Evolutionary conservation across 2,888 invertebrate species (phyloP).

Genomic region (Mantis religiosa): DNA sequence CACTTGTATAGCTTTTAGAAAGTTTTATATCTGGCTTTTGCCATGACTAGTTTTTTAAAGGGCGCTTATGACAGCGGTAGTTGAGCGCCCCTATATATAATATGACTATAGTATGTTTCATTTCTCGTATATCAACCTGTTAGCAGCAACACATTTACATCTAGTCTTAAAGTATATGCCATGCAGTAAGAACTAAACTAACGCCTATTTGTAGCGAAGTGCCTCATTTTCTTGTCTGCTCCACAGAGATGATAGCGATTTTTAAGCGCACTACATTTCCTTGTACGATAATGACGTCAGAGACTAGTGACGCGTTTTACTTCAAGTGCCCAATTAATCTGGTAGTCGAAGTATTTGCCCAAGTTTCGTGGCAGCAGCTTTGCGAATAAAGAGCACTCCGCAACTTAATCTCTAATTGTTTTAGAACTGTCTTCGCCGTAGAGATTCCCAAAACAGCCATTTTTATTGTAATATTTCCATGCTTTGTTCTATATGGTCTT

Average conservation of each 20-base stretch:
- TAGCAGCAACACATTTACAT: too few species aligned
- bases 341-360: not conserved
- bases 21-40: too few species aligned
- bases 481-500: not conserved
- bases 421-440: not conserved
- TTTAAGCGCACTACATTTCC: not conserved
- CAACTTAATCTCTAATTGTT: not conserved
- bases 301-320: not conserved
- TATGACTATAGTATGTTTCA: too few species aligned
- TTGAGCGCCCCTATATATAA: too few species aligned
- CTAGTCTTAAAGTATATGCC: too few species aligned
- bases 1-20: too few species aligned
- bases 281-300: not conserved
- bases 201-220: too few species aligned
- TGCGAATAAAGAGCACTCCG: not conserved
- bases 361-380: not conserved
- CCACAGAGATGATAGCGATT: not conserved
- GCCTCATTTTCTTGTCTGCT: too few species aligned
- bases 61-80: too few species aligned
- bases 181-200: too few species aligned
- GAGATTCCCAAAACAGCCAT: not conserved
- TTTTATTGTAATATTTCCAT: not conserved
- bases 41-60: too few species aligned
- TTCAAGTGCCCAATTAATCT: not conserved
- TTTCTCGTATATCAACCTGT: too few species aligned